phyloP scores from a whole-genome alignment of 2,888 invertebrate genomes.

The Drosophila setosimentum region DNA sequence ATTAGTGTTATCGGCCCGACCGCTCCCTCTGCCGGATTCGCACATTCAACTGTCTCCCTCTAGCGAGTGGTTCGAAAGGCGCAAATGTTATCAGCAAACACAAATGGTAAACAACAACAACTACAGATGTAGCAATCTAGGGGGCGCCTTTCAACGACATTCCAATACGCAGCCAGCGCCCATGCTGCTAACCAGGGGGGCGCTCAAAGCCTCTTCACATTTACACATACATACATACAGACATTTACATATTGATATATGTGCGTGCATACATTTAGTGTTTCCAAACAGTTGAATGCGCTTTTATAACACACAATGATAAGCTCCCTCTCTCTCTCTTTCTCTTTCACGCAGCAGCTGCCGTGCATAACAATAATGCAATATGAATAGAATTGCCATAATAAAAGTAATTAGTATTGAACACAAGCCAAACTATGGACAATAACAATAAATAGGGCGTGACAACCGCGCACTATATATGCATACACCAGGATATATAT shows the following conservation, averaged over 20 bases:
- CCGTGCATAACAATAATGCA: constrained; percentile 62
- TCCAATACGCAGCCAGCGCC: constrained; percentile 46
- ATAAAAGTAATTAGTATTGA: constrained; percentile 72
- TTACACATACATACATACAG: background rate
- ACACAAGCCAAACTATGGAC: constrained; percentile 40
- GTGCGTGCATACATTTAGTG: constrained; percentile 15
- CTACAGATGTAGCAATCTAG: constrained; percentile 22
- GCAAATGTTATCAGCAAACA: constrained; percentile 75
- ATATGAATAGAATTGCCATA: constrained; percentile 62
- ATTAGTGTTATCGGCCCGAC: constrained; percentile 55
- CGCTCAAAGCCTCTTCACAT: constrained; percentile 12
- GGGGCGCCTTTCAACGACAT: constrained; percentile 58
- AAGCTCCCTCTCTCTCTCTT: constrained; percentile 23
- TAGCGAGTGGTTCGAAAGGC: constrained; percentile 56
- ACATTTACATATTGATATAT: background rate
- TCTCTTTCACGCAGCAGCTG: constrained; percentile 29
- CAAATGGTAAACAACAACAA: constrained; percentile 49
- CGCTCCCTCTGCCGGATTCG: constrained; percentile 7
- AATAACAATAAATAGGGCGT: constrained; percentile 36
- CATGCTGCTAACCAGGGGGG: constrained; percentile 33
- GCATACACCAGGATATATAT: background rate
- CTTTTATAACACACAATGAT: constrained; percentile 60
- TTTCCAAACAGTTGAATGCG: constrained; percentile 62
- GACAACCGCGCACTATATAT: constrained; percentile 21
- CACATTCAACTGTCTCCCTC: constrained; percentile 8